These are phyloP conservation scores for Cyrtonyx montezumae DNA, from an alignment of 2,113 vertebrate genomes.

Conservation along the genomic window DNA sequence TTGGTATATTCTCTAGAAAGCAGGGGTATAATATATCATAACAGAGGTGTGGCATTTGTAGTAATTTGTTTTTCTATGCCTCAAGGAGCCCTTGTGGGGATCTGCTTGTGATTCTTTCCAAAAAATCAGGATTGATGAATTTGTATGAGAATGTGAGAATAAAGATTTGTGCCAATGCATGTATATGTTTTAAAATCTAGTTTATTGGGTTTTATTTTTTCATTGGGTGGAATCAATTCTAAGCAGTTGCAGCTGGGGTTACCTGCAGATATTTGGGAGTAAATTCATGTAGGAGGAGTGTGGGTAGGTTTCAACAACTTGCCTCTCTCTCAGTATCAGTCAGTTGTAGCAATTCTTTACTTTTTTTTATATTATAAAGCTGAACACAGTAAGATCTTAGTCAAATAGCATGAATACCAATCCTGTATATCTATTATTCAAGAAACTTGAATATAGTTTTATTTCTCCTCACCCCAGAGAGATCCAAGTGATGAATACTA, in stretches of 20 bases:
- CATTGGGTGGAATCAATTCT: background rate
- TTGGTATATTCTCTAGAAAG: background rate
- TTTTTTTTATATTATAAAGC: background rate
- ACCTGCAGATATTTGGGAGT: background rate
- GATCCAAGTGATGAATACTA: background rate
- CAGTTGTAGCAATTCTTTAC: background rate
- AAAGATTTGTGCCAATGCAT: background rate
- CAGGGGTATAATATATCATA: background rate
- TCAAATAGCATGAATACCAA: background rate
- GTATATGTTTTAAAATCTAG: background rate
- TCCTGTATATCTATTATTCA: background rate
- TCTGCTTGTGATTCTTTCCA: slow-evolving; percentile 13
- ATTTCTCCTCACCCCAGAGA: background rate
- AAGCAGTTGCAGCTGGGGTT: background rate
- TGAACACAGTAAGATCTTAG: background rate
- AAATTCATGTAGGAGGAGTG: background rate
- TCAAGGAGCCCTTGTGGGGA: background rate
- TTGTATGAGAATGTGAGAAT: background rate
- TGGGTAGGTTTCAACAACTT: background rate
- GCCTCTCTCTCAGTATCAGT: background rate
- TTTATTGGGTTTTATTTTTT: background rate
- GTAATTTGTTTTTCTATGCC: background rate
- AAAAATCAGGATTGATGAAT: background rate
- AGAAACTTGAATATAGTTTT: background rate
- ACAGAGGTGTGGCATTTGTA: background rate